Conservation (phyloP, 2,888 invertebrate species). For the Crematogaster levior region DNA sequence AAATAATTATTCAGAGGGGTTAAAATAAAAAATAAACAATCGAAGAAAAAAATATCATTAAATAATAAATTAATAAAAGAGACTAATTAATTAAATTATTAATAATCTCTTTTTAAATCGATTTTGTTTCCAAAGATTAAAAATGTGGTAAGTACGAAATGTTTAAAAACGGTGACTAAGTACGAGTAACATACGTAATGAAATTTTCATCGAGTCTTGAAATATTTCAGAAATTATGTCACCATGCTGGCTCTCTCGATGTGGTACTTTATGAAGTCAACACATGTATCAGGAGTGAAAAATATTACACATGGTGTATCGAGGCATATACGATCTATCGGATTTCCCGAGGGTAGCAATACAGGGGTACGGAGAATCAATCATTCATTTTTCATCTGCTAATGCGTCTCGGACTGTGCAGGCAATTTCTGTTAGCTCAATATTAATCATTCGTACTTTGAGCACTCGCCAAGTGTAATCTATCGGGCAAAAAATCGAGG, state of each 20-base stretch:
- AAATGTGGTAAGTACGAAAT: background rate
- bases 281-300: conserved; percentile 73
- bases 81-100: conserved; percentile 1
- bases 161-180: background rate
- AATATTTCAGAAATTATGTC: conserved; percentile 41
- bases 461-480: background rate
- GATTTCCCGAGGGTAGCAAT: conserved; percentile 81
- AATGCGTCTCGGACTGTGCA: conserved; percentile 45
- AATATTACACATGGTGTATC: conserved; percentile 79
- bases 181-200: background rate
- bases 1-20: background rate
- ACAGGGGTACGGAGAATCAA: conserved; percentile 80
- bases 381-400: conserved; percentile 71
- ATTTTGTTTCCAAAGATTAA: background rate
- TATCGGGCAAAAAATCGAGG: background rate
- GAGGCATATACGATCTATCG: conserved; percentile 81
- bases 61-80: background rate
- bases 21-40: background rate
- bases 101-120: background rate
- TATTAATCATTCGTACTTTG: conserved; percentile 44
- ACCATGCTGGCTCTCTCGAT: conserved; percentile 18
- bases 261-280: conserved; percentile 47
- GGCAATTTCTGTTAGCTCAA: conserved; percentile 39
- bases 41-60: background rate
- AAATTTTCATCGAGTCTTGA: background rate